Evolutionary conservation across 2,888 invertebrate species (phyloP).

Genomic region (Chrysomela aeneicollis): DNA sequence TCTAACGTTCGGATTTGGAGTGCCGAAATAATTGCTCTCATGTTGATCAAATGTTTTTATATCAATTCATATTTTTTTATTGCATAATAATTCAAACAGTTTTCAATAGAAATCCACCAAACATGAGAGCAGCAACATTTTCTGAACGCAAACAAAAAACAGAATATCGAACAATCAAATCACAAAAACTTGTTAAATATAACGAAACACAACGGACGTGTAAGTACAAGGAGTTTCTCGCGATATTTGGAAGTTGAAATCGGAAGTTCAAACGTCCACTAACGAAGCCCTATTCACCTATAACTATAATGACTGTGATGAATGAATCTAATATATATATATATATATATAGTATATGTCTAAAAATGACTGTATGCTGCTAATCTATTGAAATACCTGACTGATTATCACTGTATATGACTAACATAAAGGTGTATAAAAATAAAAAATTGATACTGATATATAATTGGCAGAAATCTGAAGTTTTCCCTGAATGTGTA

Average conservation of each 20-base stretch:
- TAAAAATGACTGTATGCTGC: slow-evolving; percentile 21
- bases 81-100: too few relatives aligned
- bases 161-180: neutral
- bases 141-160: slow-evolving; percentile 25
- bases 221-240: slow-evolving; percentile 35
- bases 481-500: slow-evolving; percentile 44
- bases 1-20: slow-evolving; percentile 34
- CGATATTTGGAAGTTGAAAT: slow-evolving; percentile 46
- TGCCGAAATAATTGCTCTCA: too few relatives aligned
- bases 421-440: slow-evolving; percentile 40
- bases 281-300: slow-evolving; percentile 48
- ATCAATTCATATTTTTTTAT: too few relatives aligned
- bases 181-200: slow-evolving; percentile 27
- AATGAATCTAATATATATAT: slow-evolving; percentile 29
- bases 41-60: too few relatives aligned
- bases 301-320: slow-evolving; percentile 50
- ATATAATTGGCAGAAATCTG: slow-evolving; percentile 40
- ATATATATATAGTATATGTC: too few relatives aligned
- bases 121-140: too few relatives aligned
- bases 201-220: neutral
- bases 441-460: slow-evolving; percentile 42
- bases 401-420: slow-evolving; percentile 47
- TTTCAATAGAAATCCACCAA: too few relatives aligned
- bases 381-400: slow-evolving; percentile 44
- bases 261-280: slow-evolving; percentile 49